phyloP scores from a whole-genome alignment of 2,113 vertebrate genomes.

The Rutilus rutilus region DNA sequence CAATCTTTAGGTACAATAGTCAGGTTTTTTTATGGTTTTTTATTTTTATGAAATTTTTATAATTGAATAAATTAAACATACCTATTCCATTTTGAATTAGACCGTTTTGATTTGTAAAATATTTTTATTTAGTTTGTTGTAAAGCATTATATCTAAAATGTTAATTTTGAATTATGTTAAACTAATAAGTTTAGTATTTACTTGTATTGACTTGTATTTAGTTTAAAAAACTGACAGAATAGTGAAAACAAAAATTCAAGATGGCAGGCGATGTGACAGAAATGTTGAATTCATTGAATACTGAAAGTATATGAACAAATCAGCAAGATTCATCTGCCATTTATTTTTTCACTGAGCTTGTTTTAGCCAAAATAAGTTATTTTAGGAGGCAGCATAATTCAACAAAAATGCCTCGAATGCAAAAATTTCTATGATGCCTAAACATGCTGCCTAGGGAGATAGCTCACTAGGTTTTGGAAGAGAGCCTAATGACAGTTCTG shows the following conservation, averaged over 20 bases:
- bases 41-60: background rate
- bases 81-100: too few species aligned
- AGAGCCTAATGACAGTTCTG: constrained; percentile 19
- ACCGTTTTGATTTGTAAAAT: too few species aligned
- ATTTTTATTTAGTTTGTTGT: background rate
- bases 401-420: background rate
- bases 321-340: background rate
- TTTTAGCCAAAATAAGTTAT: background rate
- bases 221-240: background rate
- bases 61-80: too few species aligned
- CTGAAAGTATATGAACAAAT: background rate
- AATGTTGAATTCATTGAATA: background rate
- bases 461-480: background rate
- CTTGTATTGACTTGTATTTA: background rate
- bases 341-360: background rate
- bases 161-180: background rate
- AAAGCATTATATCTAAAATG: background rate
- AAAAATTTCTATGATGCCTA: background rate
- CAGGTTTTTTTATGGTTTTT: too few species aligned
- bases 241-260: background rate
- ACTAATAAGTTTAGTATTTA: background rate
- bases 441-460: constrained; percentile 19
- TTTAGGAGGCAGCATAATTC: background rate
- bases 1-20: background rate
- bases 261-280: background rate